Conservation (phyloP, 1,140 invertebrate species). For the Trichonephila clavata region DNA sequence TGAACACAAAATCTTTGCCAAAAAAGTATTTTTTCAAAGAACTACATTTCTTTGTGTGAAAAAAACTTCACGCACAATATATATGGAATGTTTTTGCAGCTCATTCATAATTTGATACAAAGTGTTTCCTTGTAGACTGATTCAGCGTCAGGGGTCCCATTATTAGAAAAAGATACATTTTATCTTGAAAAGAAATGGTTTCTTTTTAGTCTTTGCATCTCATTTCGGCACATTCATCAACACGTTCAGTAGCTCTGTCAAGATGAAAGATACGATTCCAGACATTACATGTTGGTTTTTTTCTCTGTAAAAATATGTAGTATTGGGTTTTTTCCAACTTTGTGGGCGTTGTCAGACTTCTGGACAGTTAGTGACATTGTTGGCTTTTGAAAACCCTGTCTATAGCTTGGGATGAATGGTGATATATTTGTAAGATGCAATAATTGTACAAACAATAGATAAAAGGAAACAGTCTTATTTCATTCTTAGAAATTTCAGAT, state of each 20-base stretch:
- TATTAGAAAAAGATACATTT: slow-evolving; percentile 1
- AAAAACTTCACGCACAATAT: background rate
- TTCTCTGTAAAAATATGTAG: background rate
- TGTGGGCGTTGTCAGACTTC: background rate
- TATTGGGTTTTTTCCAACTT: slow-evolving; percentile 11
- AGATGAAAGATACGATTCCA: background rate
- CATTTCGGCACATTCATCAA: background rate
- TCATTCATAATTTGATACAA: slow-evolving; percentile 3
- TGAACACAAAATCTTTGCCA: background rate
- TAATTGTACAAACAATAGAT: background rate
- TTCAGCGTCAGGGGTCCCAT: background rate
- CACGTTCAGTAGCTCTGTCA: background rate
- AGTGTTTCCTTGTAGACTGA: background rate
- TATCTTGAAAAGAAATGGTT: background rate
- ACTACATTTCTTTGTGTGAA: background rate
- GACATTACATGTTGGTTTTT: background rate
- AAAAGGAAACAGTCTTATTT: background rate
- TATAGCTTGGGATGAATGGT: too few relatives aligned
- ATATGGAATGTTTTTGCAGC: background rate
- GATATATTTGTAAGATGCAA: too few relatives aligned
- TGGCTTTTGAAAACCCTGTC: background rate
- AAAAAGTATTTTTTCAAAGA: background rate
- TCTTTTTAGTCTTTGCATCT: slow-evolving; percentile 11
- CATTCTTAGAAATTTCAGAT: too few relatives aligned
- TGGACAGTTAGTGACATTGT: background rate